phyloP scores from a whole-genome alignment of 2,888 invertebrate genomes.

The Phymatocera aterrima region DNA sequence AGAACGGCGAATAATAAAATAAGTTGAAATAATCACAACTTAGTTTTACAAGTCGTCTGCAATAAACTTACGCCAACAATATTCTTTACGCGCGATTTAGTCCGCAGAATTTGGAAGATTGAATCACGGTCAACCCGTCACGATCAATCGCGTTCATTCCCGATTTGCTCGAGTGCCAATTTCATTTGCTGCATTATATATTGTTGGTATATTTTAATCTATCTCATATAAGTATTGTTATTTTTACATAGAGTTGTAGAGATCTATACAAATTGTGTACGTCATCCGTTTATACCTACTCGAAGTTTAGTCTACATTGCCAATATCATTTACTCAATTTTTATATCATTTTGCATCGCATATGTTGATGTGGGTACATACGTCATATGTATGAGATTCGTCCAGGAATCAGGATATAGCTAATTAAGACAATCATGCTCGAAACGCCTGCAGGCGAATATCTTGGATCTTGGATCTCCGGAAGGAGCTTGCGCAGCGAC shows the following conservation, averaged over 20 bases:
- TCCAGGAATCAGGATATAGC: neutral
- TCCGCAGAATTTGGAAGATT: slow-evolving; percentile 49
- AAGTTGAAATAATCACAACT: too few species aligned
- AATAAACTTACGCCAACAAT: neutral
- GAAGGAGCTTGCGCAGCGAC: neutral
- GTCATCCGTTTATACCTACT: too few species aligned
- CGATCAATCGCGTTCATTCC: slow-evolving; percentile 58
- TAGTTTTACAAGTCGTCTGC: too few species aligned
- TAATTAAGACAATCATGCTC: neutral
- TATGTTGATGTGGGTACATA: too few species aligned
- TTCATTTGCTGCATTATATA: too few species aligned
- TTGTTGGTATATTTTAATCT: too few species aligned
- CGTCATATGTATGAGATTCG: too few species aligned
- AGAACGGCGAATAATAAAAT: too few species aligned
- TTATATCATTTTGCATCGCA: neutral
- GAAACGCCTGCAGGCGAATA: neutral
- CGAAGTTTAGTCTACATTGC: too few species aligned
- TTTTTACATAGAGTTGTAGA: too few species aligned
- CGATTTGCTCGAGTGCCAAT: slow-evolving; percentile 55
- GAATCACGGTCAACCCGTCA: slow-evolving; percentile 55
- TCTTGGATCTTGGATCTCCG: neutral
- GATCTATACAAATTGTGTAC: too few species aligned
- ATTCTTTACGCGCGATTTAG: slow-evolving; percentile 44
- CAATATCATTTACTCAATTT: neutral
- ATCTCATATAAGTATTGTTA: too few species aligned